A percentile compares a stretch with the other conserved stretches of the same genome.
phyloP scores from a whole-genome alignment of 2,113 vertebrate genomes.

The Poecilia latipinna region DNA sequence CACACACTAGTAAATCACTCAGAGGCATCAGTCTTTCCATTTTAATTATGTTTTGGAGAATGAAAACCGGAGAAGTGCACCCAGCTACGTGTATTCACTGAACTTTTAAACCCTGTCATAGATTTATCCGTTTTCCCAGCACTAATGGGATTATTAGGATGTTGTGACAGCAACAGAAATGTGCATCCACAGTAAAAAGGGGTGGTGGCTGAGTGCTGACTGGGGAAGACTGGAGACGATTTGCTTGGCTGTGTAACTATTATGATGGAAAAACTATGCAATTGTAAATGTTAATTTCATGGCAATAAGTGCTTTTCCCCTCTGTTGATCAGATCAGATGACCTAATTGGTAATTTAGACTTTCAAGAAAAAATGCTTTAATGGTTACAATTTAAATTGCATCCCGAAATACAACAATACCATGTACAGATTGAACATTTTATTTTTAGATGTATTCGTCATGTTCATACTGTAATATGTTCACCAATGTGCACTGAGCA shows the following conservation, averaged over 20 bases:
- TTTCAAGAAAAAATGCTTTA: slow-evolving; percentile 7
- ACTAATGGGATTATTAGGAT: slow-evolving; percentile 24
- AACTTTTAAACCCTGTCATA: slow-evolving; percentile 1
- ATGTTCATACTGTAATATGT: neutral
- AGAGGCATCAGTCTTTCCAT: slow-evolving; percentile 15
- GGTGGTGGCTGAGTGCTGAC: neutral
- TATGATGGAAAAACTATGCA: slow-evolving; percentile 12
- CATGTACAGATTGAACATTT: neutral
- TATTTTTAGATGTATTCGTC: neutral
- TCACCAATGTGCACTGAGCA: neutral
- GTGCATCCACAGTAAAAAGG: neutral
- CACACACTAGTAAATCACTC: slow-evolving; percentile 12
- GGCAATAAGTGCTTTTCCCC: slow-evolving; percentile 2
- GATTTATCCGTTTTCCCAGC: slow-evolving; percentile 19
- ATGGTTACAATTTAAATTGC: slow-evolving; percentile 3
- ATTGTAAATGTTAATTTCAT: slow-evolving; percentile 13
- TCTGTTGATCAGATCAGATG: slow-evolving; percentile 30
- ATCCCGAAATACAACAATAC: slow-evolving; percentile 1
- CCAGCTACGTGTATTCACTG: neutral
- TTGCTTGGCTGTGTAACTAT: slow-evolving; percentile 8
- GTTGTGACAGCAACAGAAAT: slow-evolving; percentile 18
- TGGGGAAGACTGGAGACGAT: slow-evolving; percentile 3
- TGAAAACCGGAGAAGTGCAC: neutral
- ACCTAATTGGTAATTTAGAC: slow-evolving; percentile 10
- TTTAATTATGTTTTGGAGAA: slow-evolving; percentile 12